Evolutionary conservation across 1,140 invertebrate genomes (phyloP).

Genomic region (Oreohelix idahoensis): DNA sequence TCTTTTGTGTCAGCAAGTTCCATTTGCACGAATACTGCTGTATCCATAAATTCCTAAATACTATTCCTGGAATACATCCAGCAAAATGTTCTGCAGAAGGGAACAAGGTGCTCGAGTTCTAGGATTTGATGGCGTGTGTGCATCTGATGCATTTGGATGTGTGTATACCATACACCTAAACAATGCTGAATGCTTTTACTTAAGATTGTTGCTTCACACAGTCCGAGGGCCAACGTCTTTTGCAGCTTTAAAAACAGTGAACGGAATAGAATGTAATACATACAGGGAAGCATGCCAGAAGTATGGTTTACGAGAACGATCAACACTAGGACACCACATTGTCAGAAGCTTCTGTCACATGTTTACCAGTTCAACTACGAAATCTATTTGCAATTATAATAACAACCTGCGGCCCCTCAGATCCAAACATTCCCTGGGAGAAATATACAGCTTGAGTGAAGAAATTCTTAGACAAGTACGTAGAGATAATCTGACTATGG

Average conservation of each 20-base stretch:
- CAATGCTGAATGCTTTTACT: conserved; percentile 37
- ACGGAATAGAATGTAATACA: not conserved
- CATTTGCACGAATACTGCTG: conserved; percentile 62
- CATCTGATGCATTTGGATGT: conserved; percentile 25
- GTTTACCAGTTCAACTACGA: no score
- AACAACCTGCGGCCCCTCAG: no score
- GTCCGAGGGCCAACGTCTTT: conserved; percentile 21
- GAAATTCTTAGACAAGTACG: no score
- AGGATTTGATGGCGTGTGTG: not conserved
- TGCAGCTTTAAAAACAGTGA: conserved; percentile 26
- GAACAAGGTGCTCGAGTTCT: not conserved
- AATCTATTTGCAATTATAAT: no score
- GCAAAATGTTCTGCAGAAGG: conserved; percentile 20
- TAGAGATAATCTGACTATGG: no score
- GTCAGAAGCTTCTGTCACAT: not conserved
- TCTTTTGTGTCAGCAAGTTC: conserved; percentile 40
- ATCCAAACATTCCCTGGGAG: no score
- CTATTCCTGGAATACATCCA: conserved; percentile 64
- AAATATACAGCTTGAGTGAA: no score
- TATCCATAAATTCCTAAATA: conserved; percentile 63
- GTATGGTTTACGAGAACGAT: not conserved
- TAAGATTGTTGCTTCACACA: conserved; percentile 27
- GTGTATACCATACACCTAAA: conserved; percentile 22
- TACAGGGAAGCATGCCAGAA: not conserved
- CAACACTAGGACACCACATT: not conserved